Conservation (phyloP, 2,888 invertebrate genomes). For the Drosophila tanythrix region DNA sequence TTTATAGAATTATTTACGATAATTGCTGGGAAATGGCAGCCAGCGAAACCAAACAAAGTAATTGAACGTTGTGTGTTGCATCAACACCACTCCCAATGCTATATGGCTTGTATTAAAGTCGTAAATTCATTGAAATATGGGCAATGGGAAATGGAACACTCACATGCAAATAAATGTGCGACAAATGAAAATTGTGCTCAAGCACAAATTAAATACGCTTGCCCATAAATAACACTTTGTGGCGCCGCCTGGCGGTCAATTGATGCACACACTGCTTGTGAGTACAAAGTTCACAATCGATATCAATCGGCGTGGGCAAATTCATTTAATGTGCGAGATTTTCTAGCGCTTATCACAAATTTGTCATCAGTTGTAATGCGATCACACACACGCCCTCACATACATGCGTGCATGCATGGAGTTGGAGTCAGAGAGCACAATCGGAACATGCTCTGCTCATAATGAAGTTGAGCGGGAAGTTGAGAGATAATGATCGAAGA, state of each 20-base stretch:
- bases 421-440: conserved; percentile 41
- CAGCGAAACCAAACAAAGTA: conserved; percentile 55
- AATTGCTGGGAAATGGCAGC: conserved; percentile 45
- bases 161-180: conserved; percentile 58
- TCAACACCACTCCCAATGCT: conserved; percentile 30
- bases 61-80: conserved; percentile 55
- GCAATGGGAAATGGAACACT: conserved; percentile 28
- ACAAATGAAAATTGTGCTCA: conserved; percentile 30
- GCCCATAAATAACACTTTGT: conserved; percentile 66
- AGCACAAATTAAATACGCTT: conserved; percentile 2
- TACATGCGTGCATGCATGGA: conserved; percentile 2
- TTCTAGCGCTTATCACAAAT: conserved; percentile 72
- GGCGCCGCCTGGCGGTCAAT: conserved; percentile 53
- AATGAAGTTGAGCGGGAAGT: conserved; percentile 68
- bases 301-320: conserved; percentile 49
- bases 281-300: conserved; percentile 51
- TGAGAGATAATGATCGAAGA: conserved; percentile 50
- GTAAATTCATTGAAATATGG: conserved; percentile 67
- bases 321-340: conserved; percentile 61
- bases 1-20: conserved; percentile 54
- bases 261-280: conserved; percentile 27
- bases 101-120: conserved; percentile 47
- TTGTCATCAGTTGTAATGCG: conserved; percentile 77
- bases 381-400: conserved; percentile 17
- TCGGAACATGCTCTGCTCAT: conserved; percentile 58